phyloP scores from a whole-genome alignment of 2,797 vertebrate genomes.

The Myotis daubentonii region DNA sequence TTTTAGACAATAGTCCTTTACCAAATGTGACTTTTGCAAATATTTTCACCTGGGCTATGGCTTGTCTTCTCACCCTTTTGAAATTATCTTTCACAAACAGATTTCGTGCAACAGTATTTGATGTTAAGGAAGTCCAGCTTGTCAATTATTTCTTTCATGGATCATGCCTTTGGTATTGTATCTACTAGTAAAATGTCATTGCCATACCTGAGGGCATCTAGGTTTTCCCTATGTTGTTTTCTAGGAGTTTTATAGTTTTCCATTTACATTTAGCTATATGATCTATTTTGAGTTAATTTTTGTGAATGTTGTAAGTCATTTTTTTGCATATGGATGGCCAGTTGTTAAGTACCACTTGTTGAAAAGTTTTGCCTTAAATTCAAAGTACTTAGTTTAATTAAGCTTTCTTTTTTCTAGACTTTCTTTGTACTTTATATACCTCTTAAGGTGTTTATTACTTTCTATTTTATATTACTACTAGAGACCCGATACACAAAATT shows the following conservation, averaged over 20 bases:
- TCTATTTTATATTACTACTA: neutral
- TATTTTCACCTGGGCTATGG: neutral
- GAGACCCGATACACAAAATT: no score
- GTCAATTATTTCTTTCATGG: neutral
- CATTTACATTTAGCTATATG: neutral
- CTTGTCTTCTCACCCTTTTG: neutral
- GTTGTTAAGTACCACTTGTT: neutral
- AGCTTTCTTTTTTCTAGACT: neutral
- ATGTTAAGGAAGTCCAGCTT: neutral
- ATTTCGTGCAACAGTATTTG: neutral
- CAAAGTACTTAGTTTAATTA: neutral
- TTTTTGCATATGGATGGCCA: neutral
- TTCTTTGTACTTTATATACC: neutral
- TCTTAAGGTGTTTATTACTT: neutral
- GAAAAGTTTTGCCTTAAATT: neutral
- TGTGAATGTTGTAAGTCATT: neutral
- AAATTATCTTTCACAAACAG: neutral
- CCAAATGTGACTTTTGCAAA: neutral
- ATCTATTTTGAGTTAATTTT: neutral
- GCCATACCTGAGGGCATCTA: neutral
- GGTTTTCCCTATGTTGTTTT: neutral
- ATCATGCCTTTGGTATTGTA: neutral
- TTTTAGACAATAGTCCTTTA: neutral
- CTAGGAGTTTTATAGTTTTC: neutral
- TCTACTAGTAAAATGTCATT: neutral